Evolutionary conservation across 64 coral and sea anemone genomes (phyloP), one percentile per base, ranked within the genome.

Genomic region (Exaiptasia diaphana): DNA sequence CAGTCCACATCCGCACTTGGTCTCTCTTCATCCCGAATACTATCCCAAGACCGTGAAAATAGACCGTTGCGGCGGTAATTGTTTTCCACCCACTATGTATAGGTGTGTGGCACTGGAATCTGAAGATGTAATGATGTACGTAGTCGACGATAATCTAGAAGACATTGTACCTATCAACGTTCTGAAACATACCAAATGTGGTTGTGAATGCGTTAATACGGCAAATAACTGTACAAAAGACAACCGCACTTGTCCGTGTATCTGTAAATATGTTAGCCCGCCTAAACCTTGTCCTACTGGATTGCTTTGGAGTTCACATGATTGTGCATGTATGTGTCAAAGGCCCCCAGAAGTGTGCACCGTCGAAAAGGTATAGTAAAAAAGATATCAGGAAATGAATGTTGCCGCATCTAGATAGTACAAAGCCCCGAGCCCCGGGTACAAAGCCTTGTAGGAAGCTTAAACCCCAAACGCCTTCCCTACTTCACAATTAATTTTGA

Each of bases 151-250:
- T 0, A 29, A 6, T 0, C 79, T 35, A 30, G 26, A 17, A 0
- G 0, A 2, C 0, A 12, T 14, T 1, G 58, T 15, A 18, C 9
- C 3, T 1, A 38, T 88, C n/a, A 76, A 2, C 9, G 70, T 45
- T 44, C 72, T 73, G 63, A 97, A 97, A 15, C 93, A 97, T 46
- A 97, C 93, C 1, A 58, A 71, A 4, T 97, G 93, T 56, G 89
- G 83, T 4, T 83, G 72, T 15, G 45, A 85, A 25, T 97, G 93
- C 34, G 79, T 88, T 5, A 45, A 56, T 5, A 84, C 82, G 35
- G 60, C 77, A 12, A 75, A 73, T 18, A 28, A 84, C 4, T 97
- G 93, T 36, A 52, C 64, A 11, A 50, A 37, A 0, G 32, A 67
- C 46, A 36, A 55, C 12, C 24, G 63, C 18, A 5, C 31, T 17